Evolutionary conservation across 2,113 vertebrate species (phyloP).

Genomic region (Aplodontia rufa): DNA sequence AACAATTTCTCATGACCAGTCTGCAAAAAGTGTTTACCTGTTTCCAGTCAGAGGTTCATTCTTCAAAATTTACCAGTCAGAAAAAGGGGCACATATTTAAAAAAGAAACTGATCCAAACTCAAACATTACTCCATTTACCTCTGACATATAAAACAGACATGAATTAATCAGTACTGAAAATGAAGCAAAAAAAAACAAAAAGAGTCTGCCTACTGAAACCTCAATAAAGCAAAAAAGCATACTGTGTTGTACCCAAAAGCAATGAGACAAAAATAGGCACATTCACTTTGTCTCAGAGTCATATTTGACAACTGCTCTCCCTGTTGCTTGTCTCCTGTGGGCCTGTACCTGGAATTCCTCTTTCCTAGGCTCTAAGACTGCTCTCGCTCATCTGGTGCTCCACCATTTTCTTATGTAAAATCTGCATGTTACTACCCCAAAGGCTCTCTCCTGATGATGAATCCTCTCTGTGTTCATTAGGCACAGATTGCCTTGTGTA

Average conservation of each 20-base stretch:
- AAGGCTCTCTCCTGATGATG: background rate
- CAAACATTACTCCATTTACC: background rate
- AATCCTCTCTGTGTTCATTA: background rate
- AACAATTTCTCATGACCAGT: background rate
- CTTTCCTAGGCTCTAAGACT: background rate
- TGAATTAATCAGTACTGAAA: constrained; percentile 17
- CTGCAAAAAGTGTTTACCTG: background rate
- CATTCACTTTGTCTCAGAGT: background rate
- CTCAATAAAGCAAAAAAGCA: background rate
- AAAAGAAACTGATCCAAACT: background rate
- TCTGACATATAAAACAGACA: background rate
- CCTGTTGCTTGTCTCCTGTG: background rate
- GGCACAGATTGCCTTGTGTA: background rate
- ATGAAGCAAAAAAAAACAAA: background rate
- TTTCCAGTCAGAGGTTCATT: background rate
- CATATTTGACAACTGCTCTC: background rate
- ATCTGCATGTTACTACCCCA: background rate
- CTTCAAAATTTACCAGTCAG: background rate
- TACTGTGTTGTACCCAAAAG: background rate
- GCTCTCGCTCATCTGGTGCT: background rate
- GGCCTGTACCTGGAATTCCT: background rate
- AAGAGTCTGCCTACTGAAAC: background rate
- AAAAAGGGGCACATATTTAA: background rate
- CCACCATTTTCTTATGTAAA: too few relatives aligned
- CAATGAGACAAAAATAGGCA: constrained; percentile 6